Percentiles rank a stretch among this genome's conserved stretches.
Evolutionary conservation across 2,113 vertebrate genomes (phyloP).

Genomic region (Halichoerus grypus): DNA sequence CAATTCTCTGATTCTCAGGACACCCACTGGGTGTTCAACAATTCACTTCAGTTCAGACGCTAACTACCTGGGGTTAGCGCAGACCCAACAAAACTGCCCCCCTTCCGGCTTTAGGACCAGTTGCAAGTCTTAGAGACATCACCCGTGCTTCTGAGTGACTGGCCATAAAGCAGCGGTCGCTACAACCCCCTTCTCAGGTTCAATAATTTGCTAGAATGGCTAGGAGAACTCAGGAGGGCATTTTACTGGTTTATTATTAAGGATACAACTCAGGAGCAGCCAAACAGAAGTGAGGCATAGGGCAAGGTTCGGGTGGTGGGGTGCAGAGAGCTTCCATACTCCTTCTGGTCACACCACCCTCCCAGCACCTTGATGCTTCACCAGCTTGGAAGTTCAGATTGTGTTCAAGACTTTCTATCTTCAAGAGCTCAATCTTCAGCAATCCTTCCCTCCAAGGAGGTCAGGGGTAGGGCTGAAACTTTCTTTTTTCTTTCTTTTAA

Average conservation of each 20-base stretch:
- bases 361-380: neutral
- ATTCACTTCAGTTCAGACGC: neutral
- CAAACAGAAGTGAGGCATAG: neutral
- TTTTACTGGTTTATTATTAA: neutral
- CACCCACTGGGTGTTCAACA: neutral
- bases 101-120: neutral
- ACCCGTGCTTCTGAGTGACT: neutral
- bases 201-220: neutral
- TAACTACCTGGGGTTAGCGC: neutral
- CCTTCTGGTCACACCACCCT: neutral
- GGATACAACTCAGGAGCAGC: neutral
- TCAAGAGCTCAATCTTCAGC: neutral
- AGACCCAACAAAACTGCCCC: neutral
- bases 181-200: neutral
- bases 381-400: neutral
- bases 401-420: neutral
- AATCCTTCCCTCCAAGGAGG: neutral
- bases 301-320: neutral
- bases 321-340: neutral
- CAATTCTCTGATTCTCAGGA: neutral
- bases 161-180: neutral
- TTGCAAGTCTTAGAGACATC: neutral
- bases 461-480: neutral
- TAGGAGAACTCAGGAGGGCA: neutral
- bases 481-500: neutral